Percentiles rank a stretch among this genome's conserved stretches.
Evolutionary conservation across 2,797 vertebrate species (phyloP).

Genomic region (Chloroceryle inda): DNA sequence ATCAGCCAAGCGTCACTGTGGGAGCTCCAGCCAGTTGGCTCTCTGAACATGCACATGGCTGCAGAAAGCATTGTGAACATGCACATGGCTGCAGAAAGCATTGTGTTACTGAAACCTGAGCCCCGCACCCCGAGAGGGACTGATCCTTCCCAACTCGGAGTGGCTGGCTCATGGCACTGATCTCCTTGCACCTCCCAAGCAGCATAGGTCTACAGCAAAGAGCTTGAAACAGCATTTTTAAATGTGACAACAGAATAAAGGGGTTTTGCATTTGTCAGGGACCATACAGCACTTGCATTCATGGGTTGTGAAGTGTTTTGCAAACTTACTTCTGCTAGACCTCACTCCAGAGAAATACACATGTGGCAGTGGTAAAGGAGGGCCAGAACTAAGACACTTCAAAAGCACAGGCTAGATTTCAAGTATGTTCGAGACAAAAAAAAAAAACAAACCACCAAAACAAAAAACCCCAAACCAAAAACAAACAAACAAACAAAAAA

Average conservation of each 20-base stretch:
- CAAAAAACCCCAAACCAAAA: too few relatives aligned
- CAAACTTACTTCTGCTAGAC: background rate
- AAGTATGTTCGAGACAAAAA: background rate
- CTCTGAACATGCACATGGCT: slow-evolving; percentile 47
- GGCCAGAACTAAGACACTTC: background rate
- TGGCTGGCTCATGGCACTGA: background rate
- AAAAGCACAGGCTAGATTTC: background rate
- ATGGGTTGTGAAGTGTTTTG: background rate
- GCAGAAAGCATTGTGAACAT: slow-evolving; percentile 17
- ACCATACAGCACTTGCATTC: background rate
- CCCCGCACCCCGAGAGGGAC: background rate
- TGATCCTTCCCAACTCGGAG: background rate
- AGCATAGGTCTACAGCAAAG: background rate
- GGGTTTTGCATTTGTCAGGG: background rate
- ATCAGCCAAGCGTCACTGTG: slow-evolving; percentile 51
- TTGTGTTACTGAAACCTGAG: slow-evolving; percentile 59
- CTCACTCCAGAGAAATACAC: background rate
- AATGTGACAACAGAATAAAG: background rate
- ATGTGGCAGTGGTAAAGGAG: background rate
- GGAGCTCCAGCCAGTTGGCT: slow-evolving; percentile 74
- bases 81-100: slow-evolving; percentile 59
- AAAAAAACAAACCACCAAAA: too few relatives aligned
- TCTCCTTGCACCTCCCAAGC: background rate
- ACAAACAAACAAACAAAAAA: too few relatives aligned
- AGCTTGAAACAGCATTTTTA: background rate